Evolutionary conservation across 2,113 vertebrate species (phyloP), one percentile per base, ranked within the genome.

Genomic region (Cyanocitta stelleri): DNA sequence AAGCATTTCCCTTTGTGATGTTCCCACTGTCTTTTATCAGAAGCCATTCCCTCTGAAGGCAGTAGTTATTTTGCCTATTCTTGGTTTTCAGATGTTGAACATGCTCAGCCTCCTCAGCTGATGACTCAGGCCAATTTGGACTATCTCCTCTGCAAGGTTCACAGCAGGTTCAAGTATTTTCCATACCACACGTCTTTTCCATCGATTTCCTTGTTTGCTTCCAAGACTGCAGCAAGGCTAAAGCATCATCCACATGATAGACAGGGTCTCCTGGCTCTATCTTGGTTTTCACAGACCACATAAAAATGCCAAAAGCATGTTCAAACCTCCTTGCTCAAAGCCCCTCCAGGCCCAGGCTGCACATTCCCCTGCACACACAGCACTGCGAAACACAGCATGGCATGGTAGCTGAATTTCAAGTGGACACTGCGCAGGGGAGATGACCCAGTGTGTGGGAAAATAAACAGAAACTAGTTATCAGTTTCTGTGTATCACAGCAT

Each of bases 1-100:
- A 86, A 91, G 62, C n/a, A 94, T 94, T 87, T 91, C 62, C 48
- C 72, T 84, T 67, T 71, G 59, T n/a, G 52, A 51, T 81, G 32
- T 27, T 90, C 72, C 39, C 71, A 85, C 43, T 81, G 73, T 19
- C 77, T 89, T 92, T 85, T 87, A 76, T 75, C 74, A 94, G 69
- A 85, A 86, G 39, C 46, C 27, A 33, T 80, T 71, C 78, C 33
- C 56, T 83, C 59, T 55, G 37, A 91, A 88, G 68, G 69, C 19
- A 86, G 48, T 44, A 66, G 59, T 24, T 20, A 63, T 52, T 88
- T 43, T 80, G 68, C 52, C 68, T 83, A 0, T 52, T 80, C 51
- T 56, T 84, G 39, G 22, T 56, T 93, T 87, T 59, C 6, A 77
- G 43, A 94, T 63, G 59, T 30, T 79, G 67, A 85, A 62, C 21